Evolutionary conservation across 2,113 vertebrate species (phyloP).

Genomic region (Tenebrosternarchus preto): DNA sequence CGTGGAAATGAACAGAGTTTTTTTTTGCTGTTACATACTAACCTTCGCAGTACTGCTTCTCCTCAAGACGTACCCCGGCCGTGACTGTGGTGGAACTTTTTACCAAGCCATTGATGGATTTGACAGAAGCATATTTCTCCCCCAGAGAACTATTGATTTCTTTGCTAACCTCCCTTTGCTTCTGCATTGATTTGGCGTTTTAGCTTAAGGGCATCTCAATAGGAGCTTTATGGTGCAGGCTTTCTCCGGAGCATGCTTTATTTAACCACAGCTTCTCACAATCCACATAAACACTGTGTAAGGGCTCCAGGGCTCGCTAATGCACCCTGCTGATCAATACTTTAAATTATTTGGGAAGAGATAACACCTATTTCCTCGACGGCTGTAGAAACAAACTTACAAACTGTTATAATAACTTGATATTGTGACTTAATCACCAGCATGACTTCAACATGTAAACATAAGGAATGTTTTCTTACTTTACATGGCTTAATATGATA

Average conservation of each 20-base stretch:
- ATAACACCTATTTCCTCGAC: background rate
- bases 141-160: constrained; percentile 40
- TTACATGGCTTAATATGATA: background rate
- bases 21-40: background rate
- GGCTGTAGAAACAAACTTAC: background rate
- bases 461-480: background rate
- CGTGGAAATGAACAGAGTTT: no score
- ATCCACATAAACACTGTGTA: constrained; percentile 20
- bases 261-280: constrained; percentile 7
- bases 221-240: constrained; percentile 21
- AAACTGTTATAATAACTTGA: background rate
- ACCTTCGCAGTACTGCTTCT: background rate
- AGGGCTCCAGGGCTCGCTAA: constrained; percentile 15
- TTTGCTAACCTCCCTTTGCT: constrained; percentile 43
- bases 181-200: constrained; percentile 33
- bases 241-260: constrained; percentile 34
- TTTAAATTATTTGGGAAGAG: constrained; percentile 19
- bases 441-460: background rate
- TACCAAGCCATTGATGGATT: constrained; percentile 35
- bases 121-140: constrained; percentile 47
- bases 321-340: constrained; percentile 6
- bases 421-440: background rate
- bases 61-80: background rate
- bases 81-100: background rate
- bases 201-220: constrained; percentile 44